Percentiles rank a stretch among this genome's conserved stretches.
Evolutionary conservation across 2,888 invertebrate genomes (phyloP).

Genomic region (Acleris emargana): DNA sequence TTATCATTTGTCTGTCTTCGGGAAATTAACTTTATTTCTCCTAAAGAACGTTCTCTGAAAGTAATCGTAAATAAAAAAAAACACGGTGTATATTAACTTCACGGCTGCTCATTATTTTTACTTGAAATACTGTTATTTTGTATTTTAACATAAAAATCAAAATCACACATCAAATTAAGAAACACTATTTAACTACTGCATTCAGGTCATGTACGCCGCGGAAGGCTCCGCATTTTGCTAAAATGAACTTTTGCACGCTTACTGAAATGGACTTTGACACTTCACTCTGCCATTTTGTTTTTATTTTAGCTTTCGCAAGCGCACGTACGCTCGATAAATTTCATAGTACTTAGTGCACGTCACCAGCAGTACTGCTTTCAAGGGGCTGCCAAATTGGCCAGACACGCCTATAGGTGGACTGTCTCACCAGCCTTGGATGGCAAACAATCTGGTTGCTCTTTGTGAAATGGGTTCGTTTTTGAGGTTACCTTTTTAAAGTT

Average conservation of each 20-base stretch:
- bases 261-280: constrained; percentile 62
- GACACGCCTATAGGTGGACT: constrained; percentile 55
- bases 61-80: too few relatives aligned
- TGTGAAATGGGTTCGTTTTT: background rate
- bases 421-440: constrained; percentile 37
- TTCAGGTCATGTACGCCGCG: constrained; percentile 41
- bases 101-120: too few relatives aligned
- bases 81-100: too few relatives aligned
- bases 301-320: constrained; percentile 62
- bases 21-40: too few relatives aligned
- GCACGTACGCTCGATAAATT: constrained; percentile 76
- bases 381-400: constrained; percentile 64
- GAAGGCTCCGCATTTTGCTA: constrained; percentile 42
- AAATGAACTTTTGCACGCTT: constrained; percentile 40
- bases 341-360: constrained; percentile 70
- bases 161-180: constrained; percentile 19
- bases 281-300: constrained; percentile 60
- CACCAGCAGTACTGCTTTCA: constrained; percentile 63
- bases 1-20: too few relatives aligned
- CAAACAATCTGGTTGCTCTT: constrained; percentile 30
- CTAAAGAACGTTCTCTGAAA: too few relatives aligned
- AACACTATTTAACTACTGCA: constrained; percentile 28
- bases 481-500: too few relatives aligned
- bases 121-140: too few relatives aligned
- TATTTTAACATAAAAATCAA: constrained; percentile 8